phyloP scores from a whole-genome alignment of 2,888 invertebrate species.

The Aporophyla nigra region DNA sequence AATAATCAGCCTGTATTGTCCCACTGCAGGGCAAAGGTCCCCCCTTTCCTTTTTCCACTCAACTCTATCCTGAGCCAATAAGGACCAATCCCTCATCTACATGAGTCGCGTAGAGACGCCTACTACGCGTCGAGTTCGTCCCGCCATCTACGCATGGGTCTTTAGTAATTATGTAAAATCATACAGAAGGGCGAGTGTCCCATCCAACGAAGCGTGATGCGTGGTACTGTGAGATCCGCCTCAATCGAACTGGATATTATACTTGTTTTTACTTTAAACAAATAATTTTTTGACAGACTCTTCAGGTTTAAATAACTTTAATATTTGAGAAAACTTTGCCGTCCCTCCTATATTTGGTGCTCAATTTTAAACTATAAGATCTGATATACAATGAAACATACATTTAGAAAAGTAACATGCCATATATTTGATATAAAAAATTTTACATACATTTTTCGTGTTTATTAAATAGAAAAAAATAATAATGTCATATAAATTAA shows the following conservation, averaged over 20 bases:
- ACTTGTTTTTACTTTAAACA: background rate
- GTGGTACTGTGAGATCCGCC: no score
- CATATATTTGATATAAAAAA: conserved; percentile 88
- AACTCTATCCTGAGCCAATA: no score
- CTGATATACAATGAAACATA: conserved; percentile 72
- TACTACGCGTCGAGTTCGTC: no score
- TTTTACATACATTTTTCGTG: conserved; percentile 74
- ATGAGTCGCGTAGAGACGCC: no score
- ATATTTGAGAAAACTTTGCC: conserved; percentile 61
- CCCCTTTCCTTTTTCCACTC: no score
- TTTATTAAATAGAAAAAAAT: conserved; percentile 79
- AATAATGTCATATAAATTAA: conserved; percentile 72
- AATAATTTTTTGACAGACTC: background rate
- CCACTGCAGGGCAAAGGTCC: no score
- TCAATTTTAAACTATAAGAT: conserved; percentile 68
- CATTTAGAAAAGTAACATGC: conserved; percentile 89
- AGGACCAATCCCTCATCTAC: no score
- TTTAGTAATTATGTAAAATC: no score
- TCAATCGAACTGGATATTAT: background rate
- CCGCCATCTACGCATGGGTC: no score
- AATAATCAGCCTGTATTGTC: no score
- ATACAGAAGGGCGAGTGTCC: no score
- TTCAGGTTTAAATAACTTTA: conserved; percentile 33
- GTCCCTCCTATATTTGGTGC: conserved; percentile 72
- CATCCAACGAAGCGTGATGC: no score